Evolutionary conservation across 2,797 vertebrate genomes (phyloP), one percentile per base, ranked within the genome.

Genomic region (Ara ararauna): DNA sequence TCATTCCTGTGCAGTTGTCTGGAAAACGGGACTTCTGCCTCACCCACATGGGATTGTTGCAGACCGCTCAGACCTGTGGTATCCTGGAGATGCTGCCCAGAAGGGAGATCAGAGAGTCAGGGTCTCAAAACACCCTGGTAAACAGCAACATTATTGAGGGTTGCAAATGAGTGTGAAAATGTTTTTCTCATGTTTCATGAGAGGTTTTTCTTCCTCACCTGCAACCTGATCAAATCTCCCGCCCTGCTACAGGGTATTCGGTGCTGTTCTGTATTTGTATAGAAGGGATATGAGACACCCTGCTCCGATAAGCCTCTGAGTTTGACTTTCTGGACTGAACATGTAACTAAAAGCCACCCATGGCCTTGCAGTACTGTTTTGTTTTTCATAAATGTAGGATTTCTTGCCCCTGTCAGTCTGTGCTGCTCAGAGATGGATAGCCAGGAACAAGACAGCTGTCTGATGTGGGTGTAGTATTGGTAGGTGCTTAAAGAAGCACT

Each of bases 211-310:
- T 87, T 62, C 42, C 30, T 71, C 58, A 14, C 68, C 53, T 71
- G 51, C 47, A 30, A 7, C 36, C 26, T 86, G 45, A 86, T 84
- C 38, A 32, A 9, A 78, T 84, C 73, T 91, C 30, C 34, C 72
- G 34, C 82, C 42, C 54, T 66, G 79, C 66, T 53, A 16, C 48
- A 62, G 90, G 95, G 26, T 78, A 66, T 84, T 93, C 0, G 0
- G 76, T 65, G n/a, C 21, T 68, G 58, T 56, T 45, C 27, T 0
- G 0, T 1, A 0, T 30, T 77, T 1, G 0, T 13, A 72, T 91
- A 75, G 50, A 66, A 53, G 82, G 87, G 65, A 65, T 89, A 44
- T 44, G 61, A 94, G 73, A 32, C 79, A 85, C 47, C 60, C 66
- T 70, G 73, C 77, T 84, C 74, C 51, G 80, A 70, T 95, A 79